A percentile compares a stretch with the other conserved stretches of the same genome.
phyloP scores from a whole-genome alignment of 2,888 invertebrate genomes.

The Leucoma salicis region DNA sequence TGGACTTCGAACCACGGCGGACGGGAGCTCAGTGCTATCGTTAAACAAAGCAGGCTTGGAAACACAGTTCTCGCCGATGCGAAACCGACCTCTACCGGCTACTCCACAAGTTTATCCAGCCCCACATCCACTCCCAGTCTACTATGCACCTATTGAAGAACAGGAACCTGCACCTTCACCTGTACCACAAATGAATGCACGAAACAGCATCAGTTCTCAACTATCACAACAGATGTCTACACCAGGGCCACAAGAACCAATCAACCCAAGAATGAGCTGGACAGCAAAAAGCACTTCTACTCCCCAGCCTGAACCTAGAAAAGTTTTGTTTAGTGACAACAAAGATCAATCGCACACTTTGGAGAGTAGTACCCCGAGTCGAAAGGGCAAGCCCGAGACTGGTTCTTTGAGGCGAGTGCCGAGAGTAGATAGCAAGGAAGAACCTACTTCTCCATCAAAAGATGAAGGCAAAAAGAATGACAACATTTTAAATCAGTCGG shows the following conservation, averaged over 20 bases:
- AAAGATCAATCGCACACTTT: constrained; percentile 62
- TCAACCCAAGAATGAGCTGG: constrained; percentile 76
- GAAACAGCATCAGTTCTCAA: constrained; percentile 78
- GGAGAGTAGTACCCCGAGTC: constrained; percentile 64
- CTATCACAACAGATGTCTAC: constrained; percentile 73
- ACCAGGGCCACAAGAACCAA: constrained; percentile 76
- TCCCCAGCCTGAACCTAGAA: constrained; percentile 70
- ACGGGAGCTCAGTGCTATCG: constrained; percentile 91
- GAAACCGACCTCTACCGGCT: constrained; percentile 84
- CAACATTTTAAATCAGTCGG: constrained; percentile 63
- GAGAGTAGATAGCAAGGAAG: constrained; percentile 56
- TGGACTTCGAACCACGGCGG: constrained; percentile 91
- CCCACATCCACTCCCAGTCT: constrained; percentile 67
- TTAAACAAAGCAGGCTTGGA: constrained; percentile 87
- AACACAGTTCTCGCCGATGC: constrained; percentile 81
- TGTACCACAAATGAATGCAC: constrained; percentile 64
- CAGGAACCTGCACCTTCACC: constrained; percentile 77
- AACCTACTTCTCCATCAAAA: constrained; percentile 61
- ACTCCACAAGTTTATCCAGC: constrained; percentile 78
- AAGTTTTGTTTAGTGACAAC: constrained; percentile 61
- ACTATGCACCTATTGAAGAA: constrained; percentile 79
- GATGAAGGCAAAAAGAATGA: constrained; percentile 65
- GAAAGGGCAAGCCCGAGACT: constrained; percentile 79
- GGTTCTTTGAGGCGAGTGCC: constrained; percentile 70
- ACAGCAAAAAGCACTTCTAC: constrained; percentile 76